Conservation (phyloP, 1,140 invertebrate genomes). For the Olivierus martensii region DNA sequence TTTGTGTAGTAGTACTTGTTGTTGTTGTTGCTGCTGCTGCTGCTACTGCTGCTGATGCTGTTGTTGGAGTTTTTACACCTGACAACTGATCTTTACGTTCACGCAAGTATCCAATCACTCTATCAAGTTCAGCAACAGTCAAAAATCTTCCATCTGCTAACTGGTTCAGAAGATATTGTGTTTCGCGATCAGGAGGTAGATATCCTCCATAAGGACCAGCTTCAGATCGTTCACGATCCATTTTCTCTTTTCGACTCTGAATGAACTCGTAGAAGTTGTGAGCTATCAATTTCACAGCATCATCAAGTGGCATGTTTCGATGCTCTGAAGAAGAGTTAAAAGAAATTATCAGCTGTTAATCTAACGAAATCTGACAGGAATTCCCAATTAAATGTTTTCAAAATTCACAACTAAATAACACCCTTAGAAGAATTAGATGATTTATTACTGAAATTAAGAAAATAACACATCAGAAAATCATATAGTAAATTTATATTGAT, state of each 20-base stretch:
- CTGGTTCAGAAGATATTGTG: slow-evolving; percentile 56
- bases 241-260: slow-evolving; percentile 2
- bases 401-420: too few species aligned
- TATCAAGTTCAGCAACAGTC: slow-evolving; percentile 63
- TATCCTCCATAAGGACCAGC: slow-evolving; percentile 6
- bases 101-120: slow-evolving; percentile 62
- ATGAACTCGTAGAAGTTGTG: slow-evolving; percentile 54
- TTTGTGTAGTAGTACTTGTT: too few species aligned
- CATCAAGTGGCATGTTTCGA: slow-evolving; percentile 80
- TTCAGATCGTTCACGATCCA: slow-evolving; percentile 12
- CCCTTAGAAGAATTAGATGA: too few species aligned
- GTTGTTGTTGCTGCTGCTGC: too few species aligned
- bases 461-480: too few species aligned
- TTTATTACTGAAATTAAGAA: too few species aligned
- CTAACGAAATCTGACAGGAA: too few species aligned
- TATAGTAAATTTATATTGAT: too few species aligned
- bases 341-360: too few species aligned
- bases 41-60: too few species aligned
- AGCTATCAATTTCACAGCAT: slow-evolving; percentile 59
- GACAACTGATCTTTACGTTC: slow-evolving; percentile 42
- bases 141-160: slow-evolving; percentile 63
- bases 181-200: slow-evolving; percentile 10
- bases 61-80: not conserved
- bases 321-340: slow-evolving; percentile 46
- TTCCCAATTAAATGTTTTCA: too few species aligned